Conservation (phyloP, 2,113 vertebrate species). For the Pseudopodoces humilis region DNA sequence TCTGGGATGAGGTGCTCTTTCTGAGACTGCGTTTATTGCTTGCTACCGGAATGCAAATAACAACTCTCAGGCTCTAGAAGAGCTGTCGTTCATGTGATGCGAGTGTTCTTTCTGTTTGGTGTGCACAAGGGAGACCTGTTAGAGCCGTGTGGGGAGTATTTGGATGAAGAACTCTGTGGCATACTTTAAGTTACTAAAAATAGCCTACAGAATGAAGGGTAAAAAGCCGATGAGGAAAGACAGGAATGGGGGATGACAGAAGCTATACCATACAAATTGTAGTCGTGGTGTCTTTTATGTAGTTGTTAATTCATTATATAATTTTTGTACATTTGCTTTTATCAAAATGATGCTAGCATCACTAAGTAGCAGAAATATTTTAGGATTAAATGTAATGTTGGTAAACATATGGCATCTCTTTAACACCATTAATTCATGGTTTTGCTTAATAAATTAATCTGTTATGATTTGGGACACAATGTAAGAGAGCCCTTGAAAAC, state of each 20-base stretch:
- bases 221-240: not conserved
- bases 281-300: not conserved
- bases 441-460: not conserved
- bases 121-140: not conserved
- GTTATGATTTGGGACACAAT: not conserved
- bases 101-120: not conserved
- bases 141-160: not conserved
- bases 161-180: not conserved
- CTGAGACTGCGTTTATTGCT: not conserved
- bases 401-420: not conserved
- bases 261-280: not conserved
- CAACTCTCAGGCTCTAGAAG: not conserved
- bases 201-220: not conserved
- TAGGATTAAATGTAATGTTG: not conserved
- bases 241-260: not conserved
- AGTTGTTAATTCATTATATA: not conserved
- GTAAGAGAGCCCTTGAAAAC: not conserved
- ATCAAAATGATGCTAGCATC: rapidly evolving
- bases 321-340: not conserved
- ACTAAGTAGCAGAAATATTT: not conserved
- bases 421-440: not conserved
- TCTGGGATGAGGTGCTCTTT: not conserved
- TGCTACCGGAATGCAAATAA: not conserved
- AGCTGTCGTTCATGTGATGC: rapidly evolving
- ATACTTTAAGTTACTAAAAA: not conserved